Evolutionary conservation across 1,140 invertebrate species (phyloP).

Genomic region (Trichogramma pretiosum): DNA sequence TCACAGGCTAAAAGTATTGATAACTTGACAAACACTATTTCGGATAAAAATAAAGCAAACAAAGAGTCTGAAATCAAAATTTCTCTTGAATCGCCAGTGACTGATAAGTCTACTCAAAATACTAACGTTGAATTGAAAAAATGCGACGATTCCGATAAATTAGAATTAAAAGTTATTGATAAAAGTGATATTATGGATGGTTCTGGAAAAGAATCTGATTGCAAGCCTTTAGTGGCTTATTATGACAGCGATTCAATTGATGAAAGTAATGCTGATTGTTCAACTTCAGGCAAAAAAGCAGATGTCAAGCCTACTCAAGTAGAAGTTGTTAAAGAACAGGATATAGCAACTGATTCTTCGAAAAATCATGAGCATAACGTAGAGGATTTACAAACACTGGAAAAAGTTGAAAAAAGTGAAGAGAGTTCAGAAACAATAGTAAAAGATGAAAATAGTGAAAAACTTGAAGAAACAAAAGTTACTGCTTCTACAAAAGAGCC

Average conservation of each 20-base stretch:
- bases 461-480: not conserved
- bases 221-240: constrained; percentile 31
- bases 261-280: not conserved
- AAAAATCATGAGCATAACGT: not conserved
- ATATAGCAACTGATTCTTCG: not conserved
- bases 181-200: constrained; percentile 5
- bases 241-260: constrained; percentile 26
- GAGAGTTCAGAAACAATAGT: not conserved
- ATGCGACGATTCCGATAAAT: constrained; percentile 4
- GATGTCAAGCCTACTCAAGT: not conserved
- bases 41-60: no score
- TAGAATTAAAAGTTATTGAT: not conserved
- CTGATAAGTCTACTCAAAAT: no score
- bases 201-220: constrained; percentile 1
- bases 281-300: not conserved
- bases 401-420: not conserved
- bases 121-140: constrained; percentile 1
- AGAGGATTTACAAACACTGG: not conserved
- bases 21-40: no score
- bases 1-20: no score
- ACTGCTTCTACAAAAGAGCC: not conserved
- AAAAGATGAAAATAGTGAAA: not conserved
- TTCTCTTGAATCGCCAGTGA: no score
- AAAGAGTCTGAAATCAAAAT: no score
- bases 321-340: not conserved